These are phyloP conservation scores for Apantesis nais DNA, from an alignment of 2,888 invertebrate genomes.

Conservation along the genomic window DNA sequence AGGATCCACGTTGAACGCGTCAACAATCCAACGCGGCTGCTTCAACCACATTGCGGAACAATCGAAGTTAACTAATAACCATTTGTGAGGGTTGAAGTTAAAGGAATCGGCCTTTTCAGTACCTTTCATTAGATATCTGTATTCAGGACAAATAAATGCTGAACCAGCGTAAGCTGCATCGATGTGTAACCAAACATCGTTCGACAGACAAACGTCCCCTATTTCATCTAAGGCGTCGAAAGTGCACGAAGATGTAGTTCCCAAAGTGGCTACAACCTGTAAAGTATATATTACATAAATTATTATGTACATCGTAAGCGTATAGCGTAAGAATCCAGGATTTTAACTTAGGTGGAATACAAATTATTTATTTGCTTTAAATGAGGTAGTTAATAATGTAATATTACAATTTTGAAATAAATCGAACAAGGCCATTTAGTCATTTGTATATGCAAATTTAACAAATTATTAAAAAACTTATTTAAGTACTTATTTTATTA, in stretches of 20 bases:
- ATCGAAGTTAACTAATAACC: slow-evolving; percentile 99
- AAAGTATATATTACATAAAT: slow-evolving; percentile 27
- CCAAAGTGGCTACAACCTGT: slow-evolving; percentile 94
- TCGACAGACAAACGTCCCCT: slow-evolving; percentile 93
- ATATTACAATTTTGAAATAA: too few species aligned
- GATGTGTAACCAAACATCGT: slow-evolving; percentile 95
- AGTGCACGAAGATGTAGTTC: slow-evolving; percentile 98
- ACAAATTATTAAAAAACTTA: too few species aligned
- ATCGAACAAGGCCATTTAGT: too few species aligned
- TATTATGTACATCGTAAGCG: neutral
- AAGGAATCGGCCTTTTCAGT: slow-evolving; percentile 97
- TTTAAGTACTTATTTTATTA: too few species aligned
- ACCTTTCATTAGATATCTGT: slow-evolving; percentile 94
- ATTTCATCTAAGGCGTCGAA: slow-evolving; percentile 96
- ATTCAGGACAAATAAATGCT: slow-evolving; percentile 98
- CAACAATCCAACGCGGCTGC: slow-evolving; percentile 94
- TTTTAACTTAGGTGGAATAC: too few species aligned
- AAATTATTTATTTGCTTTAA: too few species aligned
- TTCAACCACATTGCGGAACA: slow-evolving; percentile 99
- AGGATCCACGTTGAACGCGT: slow-evolving; percentile 99
- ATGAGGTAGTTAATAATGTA: too few species aligned
- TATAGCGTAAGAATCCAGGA: too few species aligned
- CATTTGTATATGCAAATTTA: too few species aligned
- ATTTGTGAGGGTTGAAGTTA: slow-evolving; percentile 99
- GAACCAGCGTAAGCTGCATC: slow-evolving; percentile 99